Percentiles rank a stretch among this genome's conserved stretches.
Evolutionary conservation across 2,888 invertebrate species (phyloP).

Genomic region (Brassicogethes aeneus): DNA sequence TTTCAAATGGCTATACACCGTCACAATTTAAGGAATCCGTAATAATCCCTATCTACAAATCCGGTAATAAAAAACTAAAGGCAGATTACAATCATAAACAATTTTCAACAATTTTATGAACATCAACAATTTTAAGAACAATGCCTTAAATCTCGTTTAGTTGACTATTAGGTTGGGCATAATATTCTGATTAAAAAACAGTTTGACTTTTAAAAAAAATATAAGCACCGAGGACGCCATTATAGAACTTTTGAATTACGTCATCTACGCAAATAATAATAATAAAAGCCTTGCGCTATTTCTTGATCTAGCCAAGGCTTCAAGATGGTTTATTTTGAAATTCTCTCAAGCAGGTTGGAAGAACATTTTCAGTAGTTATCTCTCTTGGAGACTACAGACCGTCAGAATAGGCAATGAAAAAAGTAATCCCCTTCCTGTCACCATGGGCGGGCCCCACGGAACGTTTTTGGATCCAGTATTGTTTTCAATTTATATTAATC

Average conservation of each 20-base stretch:
- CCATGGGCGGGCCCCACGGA: background rate
- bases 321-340: background rate
- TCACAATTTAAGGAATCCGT: background rate
- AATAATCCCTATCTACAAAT: background rate
- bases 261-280: background rate
- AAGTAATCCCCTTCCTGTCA: background rate
- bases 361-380: background rate
- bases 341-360: background rate
- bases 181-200: background rate
- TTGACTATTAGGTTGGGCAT: background rate
- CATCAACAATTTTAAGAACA: background rate
- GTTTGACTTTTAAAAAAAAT: too few species aligned
- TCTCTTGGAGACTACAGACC: background rate
- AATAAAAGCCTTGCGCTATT: background rate
- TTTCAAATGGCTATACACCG: background rate
- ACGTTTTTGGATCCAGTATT: background rate
- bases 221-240: too few species aligned
- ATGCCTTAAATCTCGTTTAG: conserved; percentile 1
- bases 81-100: background rate
- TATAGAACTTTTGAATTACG: background rate
- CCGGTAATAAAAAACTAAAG: background rate
- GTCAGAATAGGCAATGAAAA: background rate
- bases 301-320: background rate
- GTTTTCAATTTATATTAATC: conserved; percentile 2
- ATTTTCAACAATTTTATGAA: background rate